Conservation (phyloP, 2,113 vertebrate genomes). For the Oreochromis tanganicae region DNA sequence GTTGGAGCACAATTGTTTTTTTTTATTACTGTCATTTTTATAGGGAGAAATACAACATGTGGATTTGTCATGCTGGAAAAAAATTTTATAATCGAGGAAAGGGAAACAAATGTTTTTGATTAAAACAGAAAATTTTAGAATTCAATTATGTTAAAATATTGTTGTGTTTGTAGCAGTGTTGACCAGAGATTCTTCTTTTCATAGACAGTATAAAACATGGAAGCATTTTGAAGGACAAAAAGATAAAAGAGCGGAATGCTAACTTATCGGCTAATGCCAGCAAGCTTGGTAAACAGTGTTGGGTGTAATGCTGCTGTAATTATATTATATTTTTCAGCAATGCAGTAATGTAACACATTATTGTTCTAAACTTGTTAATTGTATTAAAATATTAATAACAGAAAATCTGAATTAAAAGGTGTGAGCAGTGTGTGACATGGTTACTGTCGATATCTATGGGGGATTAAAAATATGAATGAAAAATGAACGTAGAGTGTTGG, state of each 20-base stretch:
- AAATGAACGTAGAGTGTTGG: background rate
- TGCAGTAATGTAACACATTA: background rate
- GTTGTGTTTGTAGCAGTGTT: background rate
- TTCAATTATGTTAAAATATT: background rate
- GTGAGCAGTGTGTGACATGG: background rate
- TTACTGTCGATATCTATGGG: background rate
- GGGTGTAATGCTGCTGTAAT: background rate
- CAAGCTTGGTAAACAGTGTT: background rate
- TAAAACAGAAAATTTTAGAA: background rate
- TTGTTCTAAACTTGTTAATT: background rate
- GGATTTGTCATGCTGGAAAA: background rate
- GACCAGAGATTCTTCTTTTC: background rate
- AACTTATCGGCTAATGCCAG: background rate
- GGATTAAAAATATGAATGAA: background rate
- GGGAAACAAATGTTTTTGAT: background rate
- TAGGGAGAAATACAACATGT: background rate
- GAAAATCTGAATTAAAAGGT: background rate
- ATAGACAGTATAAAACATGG: background rate
- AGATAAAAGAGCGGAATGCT: background rate
- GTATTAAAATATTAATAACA: background rate
- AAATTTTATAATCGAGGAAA: fast-evolving
- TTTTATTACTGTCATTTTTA: background rate
- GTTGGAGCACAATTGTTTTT: background rate
- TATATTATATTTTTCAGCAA: background rate
- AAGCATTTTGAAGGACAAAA: background rate